phyloP scores from a whole-genome alignment of 2,797 vertebrate species.

The Holocentrus rufus region DNA sequence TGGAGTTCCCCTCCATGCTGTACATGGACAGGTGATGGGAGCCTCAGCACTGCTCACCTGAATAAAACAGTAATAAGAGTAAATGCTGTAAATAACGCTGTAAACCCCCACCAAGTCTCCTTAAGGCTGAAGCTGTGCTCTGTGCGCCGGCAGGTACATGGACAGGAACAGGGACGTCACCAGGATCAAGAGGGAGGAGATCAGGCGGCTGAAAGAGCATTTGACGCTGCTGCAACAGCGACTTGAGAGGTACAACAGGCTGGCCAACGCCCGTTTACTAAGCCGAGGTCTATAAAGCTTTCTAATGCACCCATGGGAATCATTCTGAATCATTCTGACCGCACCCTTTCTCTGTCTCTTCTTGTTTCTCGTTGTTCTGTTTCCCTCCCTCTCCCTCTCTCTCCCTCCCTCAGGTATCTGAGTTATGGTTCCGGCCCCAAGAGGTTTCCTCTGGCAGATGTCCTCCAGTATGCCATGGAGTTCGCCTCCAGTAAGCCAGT shows the following conservation, averaged over 20 bases:
- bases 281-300: slow-evolving; percentile 22
- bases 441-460: slow-evolving; percentile 97
- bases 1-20: slow-evolving; percentile 96
- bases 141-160: slow-evolving; percentile 89
- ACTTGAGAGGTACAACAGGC: slow-evolving; percentile 89
- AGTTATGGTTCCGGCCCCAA: slow-evolving; percentile 99
- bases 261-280: slow-evolving; percentile 10
- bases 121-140: neutral
- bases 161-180: slow-evolving; percentile 97
- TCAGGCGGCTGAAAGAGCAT: slow-evolving; percentile 96
- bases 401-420: slow-evolving; percentile 88
- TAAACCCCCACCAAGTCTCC: neutral
- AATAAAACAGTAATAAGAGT: neutral
- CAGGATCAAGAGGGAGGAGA: slow-evolving; percentile 97
- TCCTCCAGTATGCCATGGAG: slow-evolving; percentile 98
- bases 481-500: slow-evolving; percentile 98
- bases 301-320: neutral
- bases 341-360: neutral
- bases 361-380: neutral
- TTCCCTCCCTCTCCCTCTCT: slow-evolving; percentile 12
- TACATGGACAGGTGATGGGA: slow-evolving; percentile 94
- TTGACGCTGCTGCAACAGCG: slow-evolving; percentile 95
- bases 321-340: slow-evolving; percentile 18
- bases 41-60: neutral
- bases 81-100: neutral